A percentile compares a stretch with the other conserved stretches of the same genome.
These are phyloP conservation scores for Turritopsis rubra DNA, from an alignment of 30 jellyfish, hydroid and myxozoan genomes.

Conservation along the genomic window DNA sequence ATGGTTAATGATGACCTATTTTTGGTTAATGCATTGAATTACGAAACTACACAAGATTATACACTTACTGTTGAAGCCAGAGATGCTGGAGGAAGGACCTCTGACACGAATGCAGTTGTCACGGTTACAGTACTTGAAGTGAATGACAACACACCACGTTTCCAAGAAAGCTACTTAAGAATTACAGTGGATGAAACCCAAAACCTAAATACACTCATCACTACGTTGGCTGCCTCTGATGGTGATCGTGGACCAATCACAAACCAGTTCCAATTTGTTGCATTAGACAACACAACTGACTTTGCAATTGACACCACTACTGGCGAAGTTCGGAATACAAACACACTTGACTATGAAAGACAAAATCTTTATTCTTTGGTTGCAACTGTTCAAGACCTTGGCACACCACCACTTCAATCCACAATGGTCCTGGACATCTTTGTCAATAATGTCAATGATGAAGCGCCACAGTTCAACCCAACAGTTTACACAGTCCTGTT, in stretches of 20 bases:
- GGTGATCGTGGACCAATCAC: conserved; percentile 27
- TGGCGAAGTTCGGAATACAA: conserved; percentile 19
- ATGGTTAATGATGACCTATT: conserved; percentile 27
- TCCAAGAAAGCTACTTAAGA: not conserved
- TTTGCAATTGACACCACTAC: conserved; percentile 17
- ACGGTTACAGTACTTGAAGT: conserved; percentile 52
- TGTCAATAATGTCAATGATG: conserved; percentile 61
- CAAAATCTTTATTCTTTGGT: conserved; percentile 54
- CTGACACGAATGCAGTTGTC: conserved; percentile 47
- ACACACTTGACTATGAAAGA: conserved; percentile 40
- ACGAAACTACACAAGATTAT: conserved; percentile 38
- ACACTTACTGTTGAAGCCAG: conserved; percentile 42
- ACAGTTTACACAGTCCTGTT: conserved; percentile 37
- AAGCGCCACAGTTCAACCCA: conserved; percentile 50
- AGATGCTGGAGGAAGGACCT: conserved; percentile 50
- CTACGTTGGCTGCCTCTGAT: conserved; percentile 28
- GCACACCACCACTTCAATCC: conserved; percentile 50
- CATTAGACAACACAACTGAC: conserved; percentile 37
- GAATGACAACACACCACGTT: conserved; percentile 58
- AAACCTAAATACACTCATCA: conserved; percentile 8
- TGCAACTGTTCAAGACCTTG: conserved; percentile 63
- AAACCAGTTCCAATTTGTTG: conserved; percentile 8
- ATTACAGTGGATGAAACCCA: conserved; percentile 20
- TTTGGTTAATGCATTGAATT: conserved; percentile 49
- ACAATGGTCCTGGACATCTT: conserved; percentile 46